Conservation (phyloP, 2,797 vertebrate genomes). For the Hydrocynus forskahlii region DNA sequence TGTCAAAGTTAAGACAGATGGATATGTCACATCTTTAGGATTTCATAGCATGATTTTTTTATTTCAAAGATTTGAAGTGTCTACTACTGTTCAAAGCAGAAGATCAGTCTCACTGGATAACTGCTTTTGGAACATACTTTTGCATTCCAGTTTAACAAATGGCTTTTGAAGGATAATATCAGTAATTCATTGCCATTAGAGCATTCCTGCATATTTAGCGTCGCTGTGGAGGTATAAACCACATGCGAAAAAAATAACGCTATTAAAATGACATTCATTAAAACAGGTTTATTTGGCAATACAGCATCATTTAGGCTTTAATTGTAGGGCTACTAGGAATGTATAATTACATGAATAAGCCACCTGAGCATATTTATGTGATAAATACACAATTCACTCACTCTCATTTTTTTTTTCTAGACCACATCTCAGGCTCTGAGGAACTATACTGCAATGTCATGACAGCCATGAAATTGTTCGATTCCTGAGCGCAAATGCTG, state of each 20-base stretch:
- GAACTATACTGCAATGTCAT: neutral
- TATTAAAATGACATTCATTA: neutral
- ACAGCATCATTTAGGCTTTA: neutral
- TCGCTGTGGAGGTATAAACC: neutral
- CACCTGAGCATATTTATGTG: neutral
- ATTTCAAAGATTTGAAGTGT: neutral
- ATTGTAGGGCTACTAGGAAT: neutral
- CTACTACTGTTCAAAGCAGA: neutral
- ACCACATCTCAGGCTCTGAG: neutral
- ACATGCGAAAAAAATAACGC: neutral
- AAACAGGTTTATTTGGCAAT: neutral
- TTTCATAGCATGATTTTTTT: neutral
- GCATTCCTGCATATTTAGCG: neutral
- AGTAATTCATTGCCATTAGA: neutral
- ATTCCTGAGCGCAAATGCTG: neutral
- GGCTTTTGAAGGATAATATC: neutral
- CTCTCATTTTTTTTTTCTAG: no score
- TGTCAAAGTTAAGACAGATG: neutral
- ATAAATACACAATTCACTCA: no score
- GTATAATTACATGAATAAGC: neutral
- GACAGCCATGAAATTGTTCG: neutral
- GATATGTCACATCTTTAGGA: neutral
- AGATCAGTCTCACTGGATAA: neutral
- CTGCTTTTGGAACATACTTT: neutral
- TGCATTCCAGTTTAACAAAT: neutral